Base-by-base conservation (phyloP, 1,140 invertebrate genomes). In the Pachyrhynchus sulphureomaculatus region DNA sequence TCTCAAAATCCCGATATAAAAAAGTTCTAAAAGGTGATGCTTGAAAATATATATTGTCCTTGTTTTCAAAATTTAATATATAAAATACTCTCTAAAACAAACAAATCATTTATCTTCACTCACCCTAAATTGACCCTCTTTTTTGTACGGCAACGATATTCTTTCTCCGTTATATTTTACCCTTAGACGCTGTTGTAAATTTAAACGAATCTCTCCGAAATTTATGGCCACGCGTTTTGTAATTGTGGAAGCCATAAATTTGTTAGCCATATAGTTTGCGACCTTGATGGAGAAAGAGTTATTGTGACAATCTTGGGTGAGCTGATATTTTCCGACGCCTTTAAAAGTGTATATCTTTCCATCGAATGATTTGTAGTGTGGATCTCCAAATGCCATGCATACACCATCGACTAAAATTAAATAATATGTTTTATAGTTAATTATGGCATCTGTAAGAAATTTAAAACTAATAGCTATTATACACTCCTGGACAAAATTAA, bases 281-380 rank as follows among this genome's bases (percentile, higher is more conserved):
- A 96, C 90, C 53, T 92, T 84, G 62, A 96, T 88, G 3, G 90
- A 90, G 70, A 96, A 96, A 18, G 85, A 87, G 64, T 88, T 82
- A 37, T 83, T 84, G 3, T 80, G 73, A 70, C 93, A 96, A 77
- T 96, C 93, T 26, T 90, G 82, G 4, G 84, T 84, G 39, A 96
- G 74, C 47, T 93, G 85, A 73, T 96, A 96, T 75, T 95, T 95
- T 77, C 94, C 96, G 0, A 90, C 85, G 10, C 92, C 92, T 77
- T 94, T 92, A 72, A 96, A 96, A 70, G 88, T 94, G 73, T 90
- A 93, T 60, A 92, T 90, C 69, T 89, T 88, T 15, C 93, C 93
- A 71, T 97, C 95, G 74, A 96, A 97, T 4, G 93, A 95, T 66
- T 89, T 86, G 73, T 95, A 96, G 72, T 96, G 93, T 0, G 93